Percentiles rank a stretch among this genome's conserved stretches.
Evolutionary conservation across 2,113 vertebrate species (phyloP).

Genomic region (Plectropomus leopardus): DNA sequence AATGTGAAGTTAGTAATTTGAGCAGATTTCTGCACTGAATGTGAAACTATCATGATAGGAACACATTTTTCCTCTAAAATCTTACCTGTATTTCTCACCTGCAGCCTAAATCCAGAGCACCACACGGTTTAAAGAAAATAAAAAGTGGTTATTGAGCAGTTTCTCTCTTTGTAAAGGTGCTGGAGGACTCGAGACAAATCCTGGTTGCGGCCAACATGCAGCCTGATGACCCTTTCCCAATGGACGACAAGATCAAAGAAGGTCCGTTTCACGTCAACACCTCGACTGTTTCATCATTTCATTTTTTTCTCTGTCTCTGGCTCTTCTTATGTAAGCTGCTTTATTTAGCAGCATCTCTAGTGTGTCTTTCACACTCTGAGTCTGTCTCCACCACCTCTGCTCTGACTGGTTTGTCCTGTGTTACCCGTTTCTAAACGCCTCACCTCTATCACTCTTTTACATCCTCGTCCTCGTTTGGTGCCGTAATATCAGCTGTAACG

Average conservation of each 20-base stretch:
- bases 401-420: neutral
- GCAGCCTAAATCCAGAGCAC: neutral
- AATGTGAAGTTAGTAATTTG: neutral
- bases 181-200: constrained; percentile 94
- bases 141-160: neutral
- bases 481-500: neutral
- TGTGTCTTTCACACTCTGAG: neutral
- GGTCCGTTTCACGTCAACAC: constrained; percentile 82
- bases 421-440: neutral
- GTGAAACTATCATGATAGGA: neutral
- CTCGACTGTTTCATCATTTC: constrained; percentile 3
- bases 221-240: constrained; percentile 93
- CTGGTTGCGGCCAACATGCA: constrained; percentile 90
- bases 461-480: neutral
- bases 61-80: neutral
- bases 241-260: constrained; percentile 98
- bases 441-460: constrained; percentile 4
- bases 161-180: constrained; percentile 84
- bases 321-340: constrained; percentile 8
- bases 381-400: neutral
- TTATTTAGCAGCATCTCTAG: neutral
- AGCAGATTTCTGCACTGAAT: neutral
- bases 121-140: neutral
- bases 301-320: neutral
- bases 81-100: neutral